Base-by-base conservation (phyloP, 2,888 invertebrate genomes). In the Trissoscelio sp. region DNA sequence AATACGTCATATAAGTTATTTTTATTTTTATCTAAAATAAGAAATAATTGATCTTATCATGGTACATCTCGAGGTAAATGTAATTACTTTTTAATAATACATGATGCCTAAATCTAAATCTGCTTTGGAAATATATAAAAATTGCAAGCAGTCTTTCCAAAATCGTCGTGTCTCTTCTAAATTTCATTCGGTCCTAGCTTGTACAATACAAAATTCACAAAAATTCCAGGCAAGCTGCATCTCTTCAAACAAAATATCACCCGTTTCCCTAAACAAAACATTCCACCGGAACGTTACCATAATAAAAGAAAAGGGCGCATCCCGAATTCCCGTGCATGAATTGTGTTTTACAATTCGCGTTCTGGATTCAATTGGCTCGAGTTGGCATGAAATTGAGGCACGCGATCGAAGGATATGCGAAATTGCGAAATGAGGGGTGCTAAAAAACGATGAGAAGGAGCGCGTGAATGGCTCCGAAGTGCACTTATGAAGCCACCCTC, bases 351-450 rank as follows among this genome's bases (percentile, higher is more conserved):
- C 64, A 66, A 18, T 39, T 37, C 67, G 73, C 51, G 69, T 31
- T 70, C 28, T 5, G 53, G 14, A 83, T 80, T 80, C 83, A 83
- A 80, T 83, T 78, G 80, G 62, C 37, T 44, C 34, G 66, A 44
- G 48, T 73, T 72, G 79, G 72, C 69, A 67, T 77, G 73, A 80
- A 82, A 82, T 75, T 78, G 77, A 51, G 62, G 67, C 82, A 77
- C 79, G 69, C 83, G 78, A 77, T 83, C 70, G 78, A 22, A 55
- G 62, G 66, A 78, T 74, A 74, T 37, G 78, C 58, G 62, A 74
- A 83, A 78, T 62, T 74, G 70, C 60, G 37, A 74, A 83, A 85
- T 75, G 83, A 84, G 75, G 82, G 73, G 79, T 67, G 79, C 62
- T 77, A 79, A 67, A 77, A 82, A 79, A 67, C 66, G 79, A 75